Percentiles rank a stretch among this genome's conserved stretches.
Evolutionary conservation across 2,113 vertebrate genomes (phyloP).

Genomic region (Pachypanchax playfairii): DNA sequence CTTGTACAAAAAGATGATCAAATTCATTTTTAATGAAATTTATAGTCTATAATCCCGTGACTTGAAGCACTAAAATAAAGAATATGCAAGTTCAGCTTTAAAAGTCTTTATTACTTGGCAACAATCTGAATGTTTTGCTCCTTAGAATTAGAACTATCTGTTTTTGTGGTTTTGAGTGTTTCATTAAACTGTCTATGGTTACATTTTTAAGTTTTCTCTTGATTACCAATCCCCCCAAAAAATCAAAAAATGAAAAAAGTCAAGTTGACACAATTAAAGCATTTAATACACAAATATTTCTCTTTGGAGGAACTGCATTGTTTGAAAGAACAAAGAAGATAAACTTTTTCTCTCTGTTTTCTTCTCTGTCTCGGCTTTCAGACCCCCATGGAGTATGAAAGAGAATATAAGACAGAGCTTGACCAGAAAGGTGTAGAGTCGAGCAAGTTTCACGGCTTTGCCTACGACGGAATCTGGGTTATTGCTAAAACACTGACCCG

Average conservation of each 20-base stretch:
- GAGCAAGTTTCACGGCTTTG: conserved; percentile 98
- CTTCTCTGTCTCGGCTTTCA: conserved; percentile 51
- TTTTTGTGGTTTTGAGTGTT: too few species aligned
- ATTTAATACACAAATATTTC: not conserved
- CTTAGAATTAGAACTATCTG: not conserved
- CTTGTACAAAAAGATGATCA: too few species aligned
- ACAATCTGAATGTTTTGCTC: not conserved
- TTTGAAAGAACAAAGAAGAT: not conserved
- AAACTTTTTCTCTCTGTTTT: conserved; percentile 2
- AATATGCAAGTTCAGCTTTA: not conserved
- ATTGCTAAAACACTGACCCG: conserved; percentile 93
- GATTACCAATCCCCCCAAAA: too few species aligned
- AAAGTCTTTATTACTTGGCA: too few species aligned
- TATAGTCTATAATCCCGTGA: not conserved
- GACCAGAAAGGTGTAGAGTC: conserved; percentile 89
- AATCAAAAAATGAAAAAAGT: conserved; percentile 9
- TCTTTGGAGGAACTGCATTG: not conserved
- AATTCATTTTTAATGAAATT: too few species aligned
- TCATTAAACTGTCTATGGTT: not conserved
- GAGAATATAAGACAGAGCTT: conserved; percentile 91
- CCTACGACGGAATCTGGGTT: conserved; percentile 99
- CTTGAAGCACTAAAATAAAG: not conserved
- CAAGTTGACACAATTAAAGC: conserved; percentile 2
- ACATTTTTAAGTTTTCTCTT: not conserved
- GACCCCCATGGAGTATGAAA: conserved; percentile 97